Base-by-base conservation (phyloP, 1,140 invertebrate genomes). In the Tetramorium alpestre region DNA sequence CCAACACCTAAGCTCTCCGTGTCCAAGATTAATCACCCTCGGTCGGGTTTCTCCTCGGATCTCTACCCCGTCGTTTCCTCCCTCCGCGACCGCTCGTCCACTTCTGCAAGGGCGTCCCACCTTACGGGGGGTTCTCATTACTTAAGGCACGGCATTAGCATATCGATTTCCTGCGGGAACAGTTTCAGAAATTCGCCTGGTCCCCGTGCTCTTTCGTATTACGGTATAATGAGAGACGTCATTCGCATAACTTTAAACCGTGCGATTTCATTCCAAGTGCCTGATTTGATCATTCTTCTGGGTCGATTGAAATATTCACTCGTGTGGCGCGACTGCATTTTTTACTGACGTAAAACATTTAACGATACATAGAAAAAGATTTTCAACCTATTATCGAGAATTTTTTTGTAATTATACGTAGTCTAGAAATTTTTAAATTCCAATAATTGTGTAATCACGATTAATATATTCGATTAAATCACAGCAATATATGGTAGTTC, bases 151-250 rank as follows among this genome's bases (percentile, higher is more conserved):
- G 73, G 88, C 90, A 94, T 94, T 93, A 94, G 91, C 91, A 93
- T 93, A 93, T 94, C 92, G 93, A 93, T 93, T 93, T 93, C 92
- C 92, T 91, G 75, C 38, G 88, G 88, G 91, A 89, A 92, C 92
- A 92, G 86, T 92, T 93, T 88, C 85, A 58, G 81, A 89, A 90
- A 93, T 72, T 89, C 58, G 64, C 77, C 60, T 87, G 73, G 54
- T 81, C 76, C 84, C 58, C 62, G 54, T 65, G 82, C n/a, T 70
- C 56, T 82, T 73, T 82, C 75, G 87, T 88, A 86, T 90, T 87
- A 89, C 47, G 64, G 60, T 25, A 67, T 90, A 86, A 90, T 72
- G 65, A 60, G 77, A 51, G 62, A 89, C 77, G 72, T 65, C 85
- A 44, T 69, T 51, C 58, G 88, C 72, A 90, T 89, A 87, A 90